A percentile compares a stretch with the other conserved stretches of the same genome.
These are phyloP conservation scores for Geodia barretti DNA, from an alignment of 37 sponge, comb jelly and placozoan species.

Conservation along the genomic window DNA sequence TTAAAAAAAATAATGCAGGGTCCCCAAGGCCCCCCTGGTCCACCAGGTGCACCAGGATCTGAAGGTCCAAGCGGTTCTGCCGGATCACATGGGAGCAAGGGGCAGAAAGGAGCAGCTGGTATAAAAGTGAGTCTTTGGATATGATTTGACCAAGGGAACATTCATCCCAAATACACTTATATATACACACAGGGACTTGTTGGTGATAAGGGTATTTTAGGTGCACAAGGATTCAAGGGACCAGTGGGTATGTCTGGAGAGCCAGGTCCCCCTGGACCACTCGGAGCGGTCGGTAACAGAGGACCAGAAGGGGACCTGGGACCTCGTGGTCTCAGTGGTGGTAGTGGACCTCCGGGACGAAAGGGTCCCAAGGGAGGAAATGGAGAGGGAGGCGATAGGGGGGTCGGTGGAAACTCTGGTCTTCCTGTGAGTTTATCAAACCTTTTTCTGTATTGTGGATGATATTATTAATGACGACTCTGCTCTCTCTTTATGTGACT, in stretches of 20 bases:
- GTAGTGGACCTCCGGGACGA: constrained; percentile 37
- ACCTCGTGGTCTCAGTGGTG: constrained; percentile 33
- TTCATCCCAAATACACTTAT: not conserved
- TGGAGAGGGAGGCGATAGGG: constrained; percentile 57
- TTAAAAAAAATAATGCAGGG: constrained; percentile 5
- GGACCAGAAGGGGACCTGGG: constrained; percentile 57
- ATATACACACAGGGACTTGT: constrained; percentile 34
- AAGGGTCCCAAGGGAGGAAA: constrained; percentile 62
- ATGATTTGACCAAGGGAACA: not conserved
- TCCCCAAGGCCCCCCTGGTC: constrained; percentile 11
- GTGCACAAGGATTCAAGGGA: constrained; percentile 44
- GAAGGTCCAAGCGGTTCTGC: too few species aligned
- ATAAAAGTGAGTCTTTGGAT: constrained; percentile 19
- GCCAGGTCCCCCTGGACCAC: constrained; percentile 66
- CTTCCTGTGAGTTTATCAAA: constrained; percentile 50
- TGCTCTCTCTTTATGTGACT: not conserved
- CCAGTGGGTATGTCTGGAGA: constrained; percentile 72
- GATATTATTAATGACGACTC: not conserved
- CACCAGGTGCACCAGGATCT: not conserved
- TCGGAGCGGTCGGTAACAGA: constrained; percentile 41
- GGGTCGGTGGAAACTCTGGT: constrained; percentile 52
- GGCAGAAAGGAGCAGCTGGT: constrained; percentile 47
- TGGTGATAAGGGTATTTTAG: constrained; percentile 68
- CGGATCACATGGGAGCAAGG: constrained; percentile 52
- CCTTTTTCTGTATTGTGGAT: too few species aligned